phyloP scores from a whole-genome alignment of 2,888 invertebrate species.

The Norana najaformis region DNA sequence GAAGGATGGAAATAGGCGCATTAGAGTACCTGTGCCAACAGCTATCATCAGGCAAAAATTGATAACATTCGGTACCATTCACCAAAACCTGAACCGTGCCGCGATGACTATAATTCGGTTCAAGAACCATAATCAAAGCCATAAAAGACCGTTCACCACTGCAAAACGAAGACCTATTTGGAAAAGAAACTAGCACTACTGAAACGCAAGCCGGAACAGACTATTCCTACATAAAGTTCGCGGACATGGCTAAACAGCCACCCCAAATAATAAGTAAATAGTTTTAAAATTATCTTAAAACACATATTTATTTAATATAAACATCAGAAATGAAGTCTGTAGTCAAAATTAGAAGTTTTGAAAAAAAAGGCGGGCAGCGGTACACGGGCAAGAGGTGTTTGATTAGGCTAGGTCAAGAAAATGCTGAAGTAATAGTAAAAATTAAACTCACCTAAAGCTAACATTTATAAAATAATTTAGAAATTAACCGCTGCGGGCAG shows the following conservation, averaged over 20 bases:
- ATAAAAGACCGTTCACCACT: background rate
- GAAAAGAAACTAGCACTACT: background rate
- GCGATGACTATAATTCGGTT: constrained; percentile 13
- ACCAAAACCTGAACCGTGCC: too few species aligned
- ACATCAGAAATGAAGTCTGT: background rate
- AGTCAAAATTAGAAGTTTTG: background rate
- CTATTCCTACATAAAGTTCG: background rate
- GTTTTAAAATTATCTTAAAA: background rate
- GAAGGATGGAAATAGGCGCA: too few species aligned
- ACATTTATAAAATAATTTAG: background rate
- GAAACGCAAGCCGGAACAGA: background rate
- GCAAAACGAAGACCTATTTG: background rate
- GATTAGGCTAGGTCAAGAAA: background rate
- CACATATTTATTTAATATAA: background rate
- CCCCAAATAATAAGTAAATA: background rate
- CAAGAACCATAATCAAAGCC: background rate
- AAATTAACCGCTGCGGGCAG: background rate
- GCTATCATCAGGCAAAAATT: too few species aligned
- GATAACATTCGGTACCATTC: too few species aligned
- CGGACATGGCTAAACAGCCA: background rate
- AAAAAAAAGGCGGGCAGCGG: background rate
- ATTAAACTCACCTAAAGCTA: background rate
- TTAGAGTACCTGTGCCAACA: too few species aligned
- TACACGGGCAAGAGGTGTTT: background rate
- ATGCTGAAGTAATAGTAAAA: background rate